Base-by-base conservation (phyloP, 2,888 invertebrate genomes). In the Sussaba pulchella region DNA sequence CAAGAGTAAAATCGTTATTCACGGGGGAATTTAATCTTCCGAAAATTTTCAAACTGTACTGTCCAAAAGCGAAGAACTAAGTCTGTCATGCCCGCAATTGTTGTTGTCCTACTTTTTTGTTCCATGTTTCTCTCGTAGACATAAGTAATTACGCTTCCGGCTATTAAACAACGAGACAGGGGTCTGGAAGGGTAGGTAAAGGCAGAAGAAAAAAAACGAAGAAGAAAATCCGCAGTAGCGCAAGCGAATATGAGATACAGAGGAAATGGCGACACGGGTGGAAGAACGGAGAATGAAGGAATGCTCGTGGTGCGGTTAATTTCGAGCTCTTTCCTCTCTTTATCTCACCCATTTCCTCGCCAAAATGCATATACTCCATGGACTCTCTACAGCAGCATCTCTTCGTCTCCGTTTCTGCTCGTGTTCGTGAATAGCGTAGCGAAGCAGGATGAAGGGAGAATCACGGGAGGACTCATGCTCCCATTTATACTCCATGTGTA, bases 81-180 rank as follows among this genome's bases (percentile, higher is more conserved):
- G n/a, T 43, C 43, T 39, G 45, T 47, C 31, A 21, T 47, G 43
- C 41, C 14, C 52, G 36, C 39, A 45, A 19, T 21, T n/a, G 14
- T 24, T 31, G 9, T 31, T 14, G 1, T 70, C 0, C 57, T 21
- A 36, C 19, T 24, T 59, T 61, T 36, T 26, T 14, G 45, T n/a
- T 14, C 26, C 12, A 45, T 14, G 24, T 14, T 61, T 61, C 47
- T 36, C 50, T 17, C 84, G 82, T 83, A 82, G 85, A 86, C 87
- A 87, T 87, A 88, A 88, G 87, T 89, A 89, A 91, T 89, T 89
- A 88, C 85, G 86, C 87, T 88, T 88, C 88, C 87, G 88, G 87
- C 89, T 86, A 87, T 89, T 88, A 86, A 89, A 88, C 86, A 85
- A 82, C 86, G 84, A 83, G 82, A 83, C 83, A 78, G 67, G 59